Evolutionary conservation across 2,113 vertebrate species (phyloP), one percentile per base, ranked within the genome.

Genomic region (Rostratula benghalensis): DNA sequence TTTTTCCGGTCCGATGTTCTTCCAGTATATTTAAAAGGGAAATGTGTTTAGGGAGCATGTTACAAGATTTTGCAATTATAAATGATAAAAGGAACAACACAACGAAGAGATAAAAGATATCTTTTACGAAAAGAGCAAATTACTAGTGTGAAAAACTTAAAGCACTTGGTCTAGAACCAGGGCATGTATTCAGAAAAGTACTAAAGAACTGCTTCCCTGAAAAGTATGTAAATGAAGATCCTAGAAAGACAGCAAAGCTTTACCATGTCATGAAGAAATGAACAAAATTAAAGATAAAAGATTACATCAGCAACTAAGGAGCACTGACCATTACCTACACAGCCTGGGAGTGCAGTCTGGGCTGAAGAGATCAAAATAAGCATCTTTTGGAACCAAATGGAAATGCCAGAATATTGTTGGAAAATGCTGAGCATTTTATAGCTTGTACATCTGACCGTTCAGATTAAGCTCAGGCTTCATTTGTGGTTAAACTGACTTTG

Each of bases 21-120:
- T 83, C 25, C n/a, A 79, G 30, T 33, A 39, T 61, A 89, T 78
- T 93, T 91, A 91, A 79, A 91, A 87, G 28, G 50, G 67, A 91
- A 80, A 75, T 57, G 67, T 96, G 81, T 91, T 95, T 93, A 87
- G 84, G 61, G 75, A 96, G 81, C 89, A 83, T 69, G 95, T 77
- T 95, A 76, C 84, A 95, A 87, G 94, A 95, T 76, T 93, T 76
- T 96, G 87, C 90, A 95, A 93, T 95, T 96, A 94, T 45, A 94
- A 82, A 93, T 70, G 35, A 93, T 93, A 94, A 95, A 96, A 94
- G 82, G 78, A 95, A 85, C 65, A 95, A 97, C 75, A 53, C 57
- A 84, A 94, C 3, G 3, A 94, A 95, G 87, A 95, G 87, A 88
- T 95, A 95, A 94, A 61, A 85, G 91, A 63, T 76, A 91, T 39